A percentile compares a stretch with the other conserved stretches of the same genome.
phyloP scores from a whole-genome alignment of 2,113 vertebrate genomes.

The Muntiacus muntjak region DNA sequence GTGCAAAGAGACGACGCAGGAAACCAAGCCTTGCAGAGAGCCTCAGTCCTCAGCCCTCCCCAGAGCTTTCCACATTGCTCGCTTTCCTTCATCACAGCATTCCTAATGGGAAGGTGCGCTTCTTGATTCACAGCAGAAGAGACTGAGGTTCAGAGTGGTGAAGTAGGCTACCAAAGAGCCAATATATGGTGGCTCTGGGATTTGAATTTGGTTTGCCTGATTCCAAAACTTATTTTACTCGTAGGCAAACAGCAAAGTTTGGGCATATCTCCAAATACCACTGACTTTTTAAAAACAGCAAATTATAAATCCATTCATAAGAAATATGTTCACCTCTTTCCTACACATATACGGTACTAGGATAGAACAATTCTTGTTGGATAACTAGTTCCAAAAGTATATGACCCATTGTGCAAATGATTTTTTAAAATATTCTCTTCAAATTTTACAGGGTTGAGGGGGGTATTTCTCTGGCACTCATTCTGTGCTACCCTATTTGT shows the following conservation, averaged over 20 bases:
- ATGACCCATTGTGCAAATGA: background rate
- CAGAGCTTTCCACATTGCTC: background rate
- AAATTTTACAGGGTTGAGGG: background rate
- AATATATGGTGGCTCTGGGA: background rate
- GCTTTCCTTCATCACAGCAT: background rate
- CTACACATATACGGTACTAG: background rate
- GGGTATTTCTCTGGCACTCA: background rate
- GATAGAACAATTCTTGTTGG: background rate
- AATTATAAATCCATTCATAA: background rate
- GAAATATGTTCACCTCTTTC: background rate
- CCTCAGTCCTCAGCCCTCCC: background rate
- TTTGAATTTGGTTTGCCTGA: background rate
- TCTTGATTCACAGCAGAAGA: background rate
- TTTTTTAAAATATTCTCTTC: background rate
- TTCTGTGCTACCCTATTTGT: background rate
- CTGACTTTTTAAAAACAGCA: background rate
- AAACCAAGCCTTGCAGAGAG: background rate
- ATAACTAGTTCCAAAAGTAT: background rate
- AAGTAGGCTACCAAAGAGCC: background rate
- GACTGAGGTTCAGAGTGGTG: background rate
- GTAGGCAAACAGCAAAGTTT: background rate
- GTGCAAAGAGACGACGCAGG: background rate
- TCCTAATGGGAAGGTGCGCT: background rate
- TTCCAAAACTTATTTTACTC: background rate
- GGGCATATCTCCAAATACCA: background rate